Conservation (phyloP, 2,113 vertebrate genomes). For the Planiliza haematocheilus region DNA sequence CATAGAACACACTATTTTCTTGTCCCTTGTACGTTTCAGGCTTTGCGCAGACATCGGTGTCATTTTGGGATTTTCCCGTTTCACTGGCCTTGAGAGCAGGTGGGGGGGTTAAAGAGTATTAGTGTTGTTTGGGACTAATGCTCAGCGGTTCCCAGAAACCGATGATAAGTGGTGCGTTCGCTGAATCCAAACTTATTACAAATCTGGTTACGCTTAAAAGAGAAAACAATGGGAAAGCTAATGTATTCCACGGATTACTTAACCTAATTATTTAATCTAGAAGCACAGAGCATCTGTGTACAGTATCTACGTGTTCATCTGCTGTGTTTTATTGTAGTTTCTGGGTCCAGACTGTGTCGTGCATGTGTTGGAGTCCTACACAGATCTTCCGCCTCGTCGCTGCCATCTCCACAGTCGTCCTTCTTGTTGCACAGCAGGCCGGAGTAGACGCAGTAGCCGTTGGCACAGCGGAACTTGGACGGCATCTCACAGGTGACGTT, state of each 20-base stretch:
- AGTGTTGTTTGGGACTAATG: conserved; percentile 48
- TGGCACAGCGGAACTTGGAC: conserved; percentile 75
- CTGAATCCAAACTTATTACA: conserved; percentile 29
- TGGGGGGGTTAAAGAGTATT: conserved; percentile 51
- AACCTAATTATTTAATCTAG: neutral
- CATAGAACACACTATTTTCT: conserved; percentile 45
- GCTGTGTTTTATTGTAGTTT: neutral
- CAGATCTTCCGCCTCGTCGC: conserved; percentile 75
- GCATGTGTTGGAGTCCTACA: conserved; percentile 61
- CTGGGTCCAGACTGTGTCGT: neutral
- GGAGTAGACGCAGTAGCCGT: conserved; percentile 76
- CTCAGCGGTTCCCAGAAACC: conserved; percentile 25
- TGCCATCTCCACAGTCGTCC: conserved; percentile 81
- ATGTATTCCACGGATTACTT: neutral
- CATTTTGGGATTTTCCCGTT: conserved; percentile 56
- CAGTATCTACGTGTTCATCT: neutral
- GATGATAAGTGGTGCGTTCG: conserved; percentile 35
- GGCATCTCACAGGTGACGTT: conserved; percentile 80
- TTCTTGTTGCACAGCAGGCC: conserved; percentile 78
- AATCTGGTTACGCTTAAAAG: conserved; percentile 32
- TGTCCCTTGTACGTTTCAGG: conserved; percentile 37
- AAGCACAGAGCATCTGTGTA: neutral
- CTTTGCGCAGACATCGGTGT: conserved; percentile 43
- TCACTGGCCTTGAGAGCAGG: conserved; percentile 18
- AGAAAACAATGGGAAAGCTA: neutral